phyloP scores from a whole-genome alignment of 2,888 invertebrate species.

The Melanostoma mellinum region DNA sequence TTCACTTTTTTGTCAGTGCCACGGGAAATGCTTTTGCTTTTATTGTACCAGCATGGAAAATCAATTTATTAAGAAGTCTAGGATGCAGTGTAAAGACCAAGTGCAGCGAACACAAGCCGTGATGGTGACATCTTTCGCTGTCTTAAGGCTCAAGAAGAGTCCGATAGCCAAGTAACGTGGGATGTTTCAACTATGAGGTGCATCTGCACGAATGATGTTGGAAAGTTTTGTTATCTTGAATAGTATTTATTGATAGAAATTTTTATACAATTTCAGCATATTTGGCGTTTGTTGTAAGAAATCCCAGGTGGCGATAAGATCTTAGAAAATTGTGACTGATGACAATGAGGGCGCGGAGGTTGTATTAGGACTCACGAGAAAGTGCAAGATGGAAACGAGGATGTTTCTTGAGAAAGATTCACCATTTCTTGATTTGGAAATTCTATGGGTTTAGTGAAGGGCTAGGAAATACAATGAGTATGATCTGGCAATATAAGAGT shows the following conservation, averaged over 20 bases:
- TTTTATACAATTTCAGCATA: constrained; percentile 20
- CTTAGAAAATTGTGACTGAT: constrained; percentile 40
- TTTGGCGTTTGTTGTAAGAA: constrained; percentile 20
- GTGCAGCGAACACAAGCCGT: constrained; percentile 9
- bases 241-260: constrained; percentile 50
- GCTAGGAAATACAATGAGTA: no score
- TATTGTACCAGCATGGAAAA: constrained; percentile 40
- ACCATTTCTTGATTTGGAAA: no score
- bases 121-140: constrained; percentile 35
- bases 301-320: not conserved
- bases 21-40: constrained; percentile 42
- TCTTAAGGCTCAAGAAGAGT: not conserved
- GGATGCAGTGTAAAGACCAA: constrained; percentile 1
- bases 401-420: no score
- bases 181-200: constrained; percentile 23
- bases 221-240: constrained; percentile 55
- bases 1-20: constrained; percentile 62
- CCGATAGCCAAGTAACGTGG: constrained; percentile 41
- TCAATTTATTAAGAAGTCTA: constrained; percentile 35
- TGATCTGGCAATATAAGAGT: no score
- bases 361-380: not conserved
- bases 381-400: no score
- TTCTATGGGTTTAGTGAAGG: no score
- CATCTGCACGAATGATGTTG: constrained; percentile 52
- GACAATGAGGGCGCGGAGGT: not conserved